Evolutionary conservation across 2,888 invertebrate genomes (phyloP).

Genomic region (Tenthredo distinguenda): DNA sequence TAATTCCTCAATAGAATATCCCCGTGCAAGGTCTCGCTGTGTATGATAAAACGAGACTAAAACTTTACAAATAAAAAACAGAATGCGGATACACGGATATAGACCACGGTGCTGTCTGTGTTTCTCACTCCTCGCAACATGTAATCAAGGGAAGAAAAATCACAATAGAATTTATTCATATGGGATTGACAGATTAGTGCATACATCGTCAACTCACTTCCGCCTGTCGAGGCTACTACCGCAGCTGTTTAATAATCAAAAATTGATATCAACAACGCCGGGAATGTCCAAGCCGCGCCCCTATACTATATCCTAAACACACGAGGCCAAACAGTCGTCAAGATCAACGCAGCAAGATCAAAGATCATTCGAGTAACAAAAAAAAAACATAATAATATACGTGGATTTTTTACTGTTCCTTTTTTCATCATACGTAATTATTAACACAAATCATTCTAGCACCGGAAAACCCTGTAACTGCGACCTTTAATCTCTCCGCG

Average conservation of each 20-base stretch:
- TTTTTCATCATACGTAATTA: not conserved
- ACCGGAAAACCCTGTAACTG: slow-evolving; percentile 1
- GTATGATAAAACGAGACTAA: not conserved
- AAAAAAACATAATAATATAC: not conserved
- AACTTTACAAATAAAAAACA: not conserved
- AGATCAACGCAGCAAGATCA: slow-evolving; percentile 25
- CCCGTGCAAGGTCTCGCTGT: slow-evolving; percentile 15
- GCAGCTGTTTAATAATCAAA: not conserved
- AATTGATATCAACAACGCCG: slow-evolving; percentile 10
- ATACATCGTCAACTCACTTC: not conserved
- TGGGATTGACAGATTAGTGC: slow-evolving; percentile 3
- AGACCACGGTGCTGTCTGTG: not conserved
- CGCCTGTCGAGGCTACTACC: slow-evolving; percentile 25
- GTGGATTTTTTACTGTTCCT: slow-evolving; percentile 1
- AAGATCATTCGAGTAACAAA: not conserved
- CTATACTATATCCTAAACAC: not conserved
- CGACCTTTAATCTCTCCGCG: slow-evolving; percentile 1
- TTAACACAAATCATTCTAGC: not conserved
- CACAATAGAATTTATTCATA: slow-evolving; percentile 45
- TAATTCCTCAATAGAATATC: not conserved
- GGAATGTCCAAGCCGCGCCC: slow-evolving; percentile 37
- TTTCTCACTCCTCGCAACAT: not conserved
- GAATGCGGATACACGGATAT: slow-evolving; percentile 23
- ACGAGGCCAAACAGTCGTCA: slow-evolving; percentile 25
- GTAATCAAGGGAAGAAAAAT: slow-evolving; percentile 26